A percentile compares a stretch with the other conserved stretches of the same genome.
Evolutionary conservation across 2,888 invertebrate genomes (phyloP).

Genomic region (Congeria kusceri): DNA sequence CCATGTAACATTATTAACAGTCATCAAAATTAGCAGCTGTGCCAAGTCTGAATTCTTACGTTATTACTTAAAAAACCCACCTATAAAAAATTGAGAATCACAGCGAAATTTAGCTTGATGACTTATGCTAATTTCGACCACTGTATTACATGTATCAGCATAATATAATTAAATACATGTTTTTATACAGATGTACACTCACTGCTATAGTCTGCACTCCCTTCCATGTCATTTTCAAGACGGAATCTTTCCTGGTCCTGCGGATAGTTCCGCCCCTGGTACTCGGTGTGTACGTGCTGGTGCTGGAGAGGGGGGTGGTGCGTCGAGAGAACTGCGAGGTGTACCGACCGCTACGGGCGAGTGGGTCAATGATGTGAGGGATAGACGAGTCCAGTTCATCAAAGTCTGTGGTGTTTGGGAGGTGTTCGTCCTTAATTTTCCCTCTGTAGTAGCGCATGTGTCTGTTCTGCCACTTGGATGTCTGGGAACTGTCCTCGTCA

Average conservation of each 20-base stretch:
- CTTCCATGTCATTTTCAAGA: slow-evolving; percentile 92
- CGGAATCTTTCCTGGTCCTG: slow-evolving; percentile 88
- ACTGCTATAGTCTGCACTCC: slow-evolving; percentile 93
- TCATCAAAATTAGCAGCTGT: too few species aligned
- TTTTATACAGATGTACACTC: too few species aligned
- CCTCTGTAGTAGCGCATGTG: slow-evolving; percentile 85
- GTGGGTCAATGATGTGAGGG: slow-evolving; percentile 76
- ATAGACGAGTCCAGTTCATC: slow-evolving; percentile 70
- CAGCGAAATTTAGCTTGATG: too few species aligned
- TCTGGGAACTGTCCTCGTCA: slow-evolving; percentile 89
- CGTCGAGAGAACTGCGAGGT: slow-evolving; percentile 61
- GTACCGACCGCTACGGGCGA: slow-evolving; percentile 59
- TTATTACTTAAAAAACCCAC: too few species aligned
- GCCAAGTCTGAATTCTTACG: too few species aligned
- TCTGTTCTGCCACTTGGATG: slow-evolving; percentile 90
- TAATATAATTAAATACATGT: too few species aligned
- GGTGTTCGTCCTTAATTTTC: slow-evolving; percentile 71
- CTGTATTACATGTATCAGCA: too few species aligned
- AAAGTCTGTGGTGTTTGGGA: slow-evolving; percentile 67
- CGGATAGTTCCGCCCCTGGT: slow-evolving; percentile 55
- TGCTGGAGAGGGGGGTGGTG: slow-evolving; percentile 74
- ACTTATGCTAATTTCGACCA: too few species aligned
- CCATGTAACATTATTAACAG: too few species aligned
- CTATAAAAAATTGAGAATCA: too few species aligned
- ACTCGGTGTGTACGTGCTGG: slow-evolving; percentile 72